Evolutionary conservation across 2,113 vertebrate species (phyloP).

Genomic region (Elachura formosa): DNA sequence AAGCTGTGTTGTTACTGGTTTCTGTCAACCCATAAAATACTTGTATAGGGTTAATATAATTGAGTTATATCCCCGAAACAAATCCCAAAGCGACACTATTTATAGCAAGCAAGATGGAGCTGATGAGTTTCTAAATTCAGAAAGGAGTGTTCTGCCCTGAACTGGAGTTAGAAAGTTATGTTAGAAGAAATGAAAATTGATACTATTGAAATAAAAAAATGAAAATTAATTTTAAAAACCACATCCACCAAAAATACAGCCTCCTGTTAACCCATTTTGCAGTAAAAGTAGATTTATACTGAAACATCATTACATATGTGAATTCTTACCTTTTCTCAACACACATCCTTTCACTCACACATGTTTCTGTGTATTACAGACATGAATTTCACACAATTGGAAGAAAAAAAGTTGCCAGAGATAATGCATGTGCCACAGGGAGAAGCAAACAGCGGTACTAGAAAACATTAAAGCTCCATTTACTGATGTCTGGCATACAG

Average conservation of each 20-base stretch:
- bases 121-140: background rate
- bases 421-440: rapidly evolving
- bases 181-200: background rate
- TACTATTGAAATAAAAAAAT: background rate
- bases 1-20: too few species aligned
- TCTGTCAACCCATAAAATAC: too few species aligned
- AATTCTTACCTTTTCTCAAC: background rate
- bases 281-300: background rate
- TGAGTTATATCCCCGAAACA: background rate
- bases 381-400: background rate
- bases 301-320: background rate
- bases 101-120: background rate
- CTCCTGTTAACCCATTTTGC: background rate
- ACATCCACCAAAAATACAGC: background rate
- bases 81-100: background rate
- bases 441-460: background rate
- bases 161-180: too few species aligned
- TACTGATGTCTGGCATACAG: background rate
- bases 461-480: background rate
- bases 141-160: background rate
- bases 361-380: background rate
- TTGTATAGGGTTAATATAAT: background rate
- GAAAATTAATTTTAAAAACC: too few species aligned
- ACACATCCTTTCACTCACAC: background rate
- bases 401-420: background rate